Conservation (phyloP, 2,888 invertebrate genomes). For the Dichetophora obliterata region DNA sequence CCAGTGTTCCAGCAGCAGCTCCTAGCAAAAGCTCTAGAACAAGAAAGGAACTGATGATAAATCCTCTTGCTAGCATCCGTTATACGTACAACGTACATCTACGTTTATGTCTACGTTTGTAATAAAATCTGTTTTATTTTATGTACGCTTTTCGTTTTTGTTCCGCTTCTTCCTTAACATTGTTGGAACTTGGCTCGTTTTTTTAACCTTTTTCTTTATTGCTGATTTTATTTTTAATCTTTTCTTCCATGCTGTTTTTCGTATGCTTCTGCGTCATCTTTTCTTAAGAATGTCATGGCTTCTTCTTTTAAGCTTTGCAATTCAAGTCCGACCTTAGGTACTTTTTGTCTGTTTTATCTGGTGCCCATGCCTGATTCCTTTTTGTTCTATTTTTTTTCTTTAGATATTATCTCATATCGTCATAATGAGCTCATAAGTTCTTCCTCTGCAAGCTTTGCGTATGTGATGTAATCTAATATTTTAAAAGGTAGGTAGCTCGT, state of each 20-base stretch:
- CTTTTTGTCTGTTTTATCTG: not conserved
- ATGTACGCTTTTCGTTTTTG: not conserved
- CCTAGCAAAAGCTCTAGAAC: not conserved
- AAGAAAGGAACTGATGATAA: slow-evolving; percentile 10
- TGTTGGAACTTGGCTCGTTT: not conserved
- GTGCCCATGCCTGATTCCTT: not conserved
- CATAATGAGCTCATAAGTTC: slow-evolving; percentile 29
- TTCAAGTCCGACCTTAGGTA: slow-evolving; percentile 9
- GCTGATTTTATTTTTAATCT: not conserved
- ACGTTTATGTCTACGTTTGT: slow-evolving; percentile 3
- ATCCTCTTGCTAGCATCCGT: slow-evolving; percentile 18
- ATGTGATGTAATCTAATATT: slow-evolving; percentile 33
- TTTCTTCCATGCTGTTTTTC: not conserved
- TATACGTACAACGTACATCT: not conserved
- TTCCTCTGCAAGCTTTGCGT: not conserved
- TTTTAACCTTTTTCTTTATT: not conserved
- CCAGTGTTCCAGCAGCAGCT: not conserved
- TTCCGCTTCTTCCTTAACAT: not conserved
- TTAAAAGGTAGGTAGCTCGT: not conserved
- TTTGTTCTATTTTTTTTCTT: not conserved
- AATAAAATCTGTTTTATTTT: slow-evolving; percentile 26
- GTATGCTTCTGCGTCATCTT: not conserved
- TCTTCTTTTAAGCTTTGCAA: slow-evolving; percentile 27
- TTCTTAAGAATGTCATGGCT: slow-evolving; percentile 24
- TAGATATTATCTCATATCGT: slow-evolving; percentile 6